Evolutionary conservation across 2,888 invertebrate genomes (phyloP).

Genomic region (Lochmaea capreae): DNA sequence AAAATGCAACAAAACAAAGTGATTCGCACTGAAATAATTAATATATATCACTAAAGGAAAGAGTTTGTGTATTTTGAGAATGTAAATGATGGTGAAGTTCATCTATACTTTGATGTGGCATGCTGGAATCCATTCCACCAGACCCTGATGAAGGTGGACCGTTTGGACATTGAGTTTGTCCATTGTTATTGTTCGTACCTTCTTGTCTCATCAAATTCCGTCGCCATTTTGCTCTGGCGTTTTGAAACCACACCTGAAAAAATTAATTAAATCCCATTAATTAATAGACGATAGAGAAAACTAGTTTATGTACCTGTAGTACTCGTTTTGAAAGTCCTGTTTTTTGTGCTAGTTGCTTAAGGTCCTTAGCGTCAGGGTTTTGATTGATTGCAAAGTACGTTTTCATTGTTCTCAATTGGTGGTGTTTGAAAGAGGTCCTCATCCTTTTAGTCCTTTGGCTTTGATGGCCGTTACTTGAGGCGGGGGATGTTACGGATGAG

Average conservation of each 20-base stretch:
- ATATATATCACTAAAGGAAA: conserved; percentile 65
- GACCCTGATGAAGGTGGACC: conserved; percentile 60
- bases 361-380: conserved; percentile 99
- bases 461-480: conserved; percentile 70
- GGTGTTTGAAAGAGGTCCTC: conserved; percentile 99
- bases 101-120: conserved; percentile 67
- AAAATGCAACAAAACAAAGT: no score
- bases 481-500: conserved; percentile 78
- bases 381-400: conserved; percentile 99
- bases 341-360: conserved; percentile 98
- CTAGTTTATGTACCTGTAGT: conserved; percentile 39
- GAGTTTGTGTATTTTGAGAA: conserved; percentile 64
- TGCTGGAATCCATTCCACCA: conserved; percentile 66
- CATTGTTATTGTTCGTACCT: conserved; percentile 61
- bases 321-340: conserved; percentile 98
- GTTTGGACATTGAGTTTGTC: conserved; percentile 56
- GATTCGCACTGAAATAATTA: conserved; percentile 43
- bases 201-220: conserved; percentile 92
- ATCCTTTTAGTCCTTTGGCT: conserved; percentile 90
- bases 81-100: conserved; percentile 70
- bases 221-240: conserved; percentile 98
- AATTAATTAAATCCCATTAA: no score
- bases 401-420: conserved; percentile 98
- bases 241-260: conserved; percentile 99
- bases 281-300: no score